Conservation (phyloP, 2,113 vertebrate species). For the Rhynchopsitta pachyrhyncha region DNA sequence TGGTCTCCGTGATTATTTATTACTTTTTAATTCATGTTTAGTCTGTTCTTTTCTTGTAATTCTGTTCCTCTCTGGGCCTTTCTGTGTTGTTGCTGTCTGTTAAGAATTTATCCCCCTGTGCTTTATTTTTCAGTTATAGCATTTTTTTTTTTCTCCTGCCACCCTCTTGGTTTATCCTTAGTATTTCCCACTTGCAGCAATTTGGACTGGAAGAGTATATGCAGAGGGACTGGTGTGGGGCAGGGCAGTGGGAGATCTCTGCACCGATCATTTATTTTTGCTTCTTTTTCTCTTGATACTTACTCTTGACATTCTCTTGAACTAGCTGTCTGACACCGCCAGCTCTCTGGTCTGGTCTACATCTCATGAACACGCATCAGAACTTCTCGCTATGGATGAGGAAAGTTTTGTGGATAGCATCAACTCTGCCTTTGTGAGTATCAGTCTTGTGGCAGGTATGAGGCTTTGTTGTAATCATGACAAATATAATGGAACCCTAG, state of each 20-base stretch:
- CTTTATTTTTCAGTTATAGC: neutral
- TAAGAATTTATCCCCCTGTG: neutral
- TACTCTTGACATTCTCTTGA: neutral
- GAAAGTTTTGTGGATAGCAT: slow-evolving; percentile 93
- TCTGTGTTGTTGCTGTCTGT: neutral
- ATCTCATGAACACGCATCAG: slow-evolving; percentile 84
- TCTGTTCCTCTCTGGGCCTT: neutral
- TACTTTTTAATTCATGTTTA: neutral
- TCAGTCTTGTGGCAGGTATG: neutral
- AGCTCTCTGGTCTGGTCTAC: slow-evolving; percentile 98
- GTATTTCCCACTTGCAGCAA: neutral
- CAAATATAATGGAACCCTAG: neutral
- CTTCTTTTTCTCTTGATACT: neutral
- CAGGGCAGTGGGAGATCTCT: neutral
- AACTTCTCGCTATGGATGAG: slow-evolving; percentile 88
- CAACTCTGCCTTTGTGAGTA: slow-evolving; percentile 96
- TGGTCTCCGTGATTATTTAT: neutral
- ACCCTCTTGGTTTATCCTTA: neutral
- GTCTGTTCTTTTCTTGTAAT: neutral
- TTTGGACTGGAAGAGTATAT: neutral
- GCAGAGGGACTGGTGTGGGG: neutral
- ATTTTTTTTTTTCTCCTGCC: neutral
- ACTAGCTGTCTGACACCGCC: slow-evolving; percentile 88
- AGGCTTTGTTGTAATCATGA: neutral
- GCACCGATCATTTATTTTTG: neutral